Evolutionary conservation across 2,797 vertebrate genomes (phyloP).

Genomic region (Bufotes viridis): DNA sequence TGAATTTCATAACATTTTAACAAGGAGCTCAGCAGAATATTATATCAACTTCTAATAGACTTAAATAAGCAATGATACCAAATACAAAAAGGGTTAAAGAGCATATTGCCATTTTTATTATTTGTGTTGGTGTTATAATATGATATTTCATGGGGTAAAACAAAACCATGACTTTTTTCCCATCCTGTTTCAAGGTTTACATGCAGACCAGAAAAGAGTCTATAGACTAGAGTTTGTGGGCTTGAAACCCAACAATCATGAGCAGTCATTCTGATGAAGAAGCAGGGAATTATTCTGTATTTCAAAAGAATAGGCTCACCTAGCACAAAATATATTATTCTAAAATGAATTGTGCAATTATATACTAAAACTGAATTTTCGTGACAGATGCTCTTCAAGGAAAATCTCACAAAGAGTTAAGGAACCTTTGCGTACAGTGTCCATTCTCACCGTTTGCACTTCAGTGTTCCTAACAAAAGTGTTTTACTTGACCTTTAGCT

Average conservation of each 20-base stretch:
- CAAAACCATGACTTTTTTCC: background rate
- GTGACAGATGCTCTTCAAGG: slow-evolving; percentile 2
- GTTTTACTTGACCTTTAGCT: slow-evolving; percentile 60
- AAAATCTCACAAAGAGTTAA: slow-evolving; percentile 44
- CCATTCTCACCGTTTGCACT: slow-evolving; percentile 51
- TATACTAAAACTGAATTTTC: background rate
- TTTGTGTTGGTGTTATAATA: background rate
- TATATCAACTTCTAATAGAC: no score
- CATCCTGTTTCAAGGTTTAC: background rate
- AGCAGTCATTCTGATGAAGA: background rate
- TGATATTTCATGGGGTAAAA: background rate
- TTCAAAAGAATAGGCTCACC: background rate
- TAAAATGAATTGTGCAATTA: background rate
- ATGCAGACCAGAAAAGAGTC: background rate
- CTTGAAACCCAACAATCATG: background rate
- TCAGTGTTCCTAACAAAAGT: slow-evolving; percentile 54
- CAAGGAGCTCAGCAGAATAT: no score
- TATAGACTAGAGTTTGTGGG: background rate
- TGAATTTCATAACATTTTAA: no score
- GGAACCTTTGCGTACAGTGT: slow-evolving; percentile 38
- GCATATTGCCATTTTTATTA: background rate
- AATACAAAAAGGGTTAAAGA: background rate
- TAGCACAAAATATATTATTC: background rate
- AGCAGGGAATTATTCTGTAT: background rate
- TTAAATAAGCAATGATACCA: no score